These are phyloP conservation scores for Copsychus sechellarum DNA, from an alignment of 2,113 vertebrate species.

Conservation along the genomic window DNA sequence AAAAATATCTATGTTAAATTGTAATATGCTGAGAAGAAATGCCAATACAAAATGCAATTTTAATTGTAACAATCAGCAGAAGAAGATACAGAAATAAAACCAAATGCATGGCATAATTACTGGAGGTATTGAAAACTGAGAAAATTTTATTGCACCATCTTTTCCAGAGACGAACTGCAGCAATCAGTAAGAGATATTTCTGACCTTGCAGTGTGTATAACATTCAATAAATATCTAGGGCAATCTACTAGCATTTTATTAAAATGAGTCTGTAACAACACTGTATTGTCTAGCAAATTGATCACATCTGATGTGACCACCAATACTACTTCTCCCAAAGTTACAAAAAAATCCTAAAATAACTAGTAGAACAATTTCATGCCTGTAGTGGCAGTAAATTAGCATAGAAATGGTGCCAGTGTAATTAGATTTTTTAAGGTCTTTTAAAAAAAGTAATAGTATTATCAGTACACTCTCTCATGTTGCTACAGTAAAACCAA, in stretches of 20 bases:
- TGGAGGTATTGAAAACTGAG: neutral
- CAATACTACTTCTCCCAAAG: neutral
- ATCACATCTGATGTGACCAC: neutral
- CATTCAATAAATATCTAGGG: neutral
- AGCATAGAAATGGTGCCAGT: neutral
- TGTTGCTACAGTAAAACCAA: neutral
- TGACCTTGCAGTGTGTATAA: neutral
- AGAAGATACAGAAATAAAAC: neutral
- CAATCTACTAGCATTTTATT: neutral
- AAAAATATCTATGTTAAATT: neutral
- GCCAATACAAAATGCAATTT: neutral
- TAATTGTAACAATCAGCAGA: neutral
- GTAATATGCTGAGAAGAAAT: neutral
- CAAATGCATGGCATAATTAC: neutral
- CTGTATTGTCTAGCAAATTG: neutral
- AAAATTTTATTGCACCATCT: neutral
- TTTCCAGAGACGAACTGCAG: neutral
- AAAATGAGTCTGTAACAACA: neutral
- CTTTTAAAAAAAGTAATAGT: neutral
- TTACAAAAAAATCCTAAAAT: neutral
- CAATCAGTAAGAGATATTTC: neutral
- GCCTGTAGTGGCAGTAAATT: neutral
- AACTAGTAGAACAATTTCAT: neutral
- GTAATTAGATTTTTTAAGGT: neutral
- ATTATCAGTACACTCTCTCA: neutral